Evolutionary conservation across 2,113 vertebrate species (phyloP).

Genomic region (Boleophthalmus pectinirostris): DNA sequence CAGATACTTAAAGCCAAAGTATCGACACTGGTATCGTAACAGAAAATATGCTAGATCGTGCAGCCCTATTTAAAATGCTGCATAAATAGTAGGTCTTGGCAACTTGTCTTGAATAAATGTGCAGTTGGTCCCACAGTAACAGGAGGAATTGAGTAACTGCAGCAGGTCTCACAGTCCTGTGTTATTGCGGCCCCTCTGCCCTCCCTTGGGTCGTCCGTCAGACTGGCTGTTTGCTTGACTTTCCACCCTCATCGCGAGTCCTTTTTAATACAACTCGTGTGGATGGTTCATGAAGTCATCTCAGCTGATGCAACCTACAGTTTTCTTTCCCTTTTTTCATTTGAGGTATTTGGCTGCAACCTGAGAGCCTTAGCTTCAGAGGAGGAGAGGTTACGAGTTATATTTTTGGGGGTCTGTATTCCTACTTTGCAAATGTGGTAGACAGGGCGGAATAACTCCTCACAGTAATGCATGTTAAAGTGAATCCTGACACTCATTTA

Average conservation of each 20-base stretch:
- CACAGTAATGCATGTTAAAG: slow-evolving; percentile 16
- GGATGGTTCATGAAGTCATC: slow-evolving; percentile 52
- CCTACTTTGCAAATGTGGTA: slow-evolving; percentile 32
- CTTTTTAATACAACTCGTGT: slow-evolving; percentile 46
- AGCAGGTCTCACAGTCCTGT: slow-evolving; percentile 18
- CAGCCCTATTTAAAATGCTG: too few species aligned
- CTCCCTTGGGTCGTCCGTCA: slow-evolving; percentile 12
- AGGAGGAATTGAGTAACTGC: not conserved
- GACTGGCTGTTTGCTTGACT: slow-evolving; percentile 19
- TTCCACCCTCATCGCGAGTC: slow-evolving; percentile 8
- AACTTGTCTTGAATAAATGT: not conserved
- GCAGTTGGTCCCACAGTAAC: not conserved
- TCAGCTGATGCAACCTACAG: slow-evolving; percentile 31
- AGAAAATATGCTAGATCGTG: too few species aligned
- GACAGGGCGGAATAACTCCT: slow-evolving; percentile 1
- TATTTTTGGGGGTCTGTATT: slow-evolving; percentile 51
- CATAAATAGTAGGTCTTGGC: not conserved
- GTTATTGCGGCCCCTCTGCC: slow-evolving; percentile 33
- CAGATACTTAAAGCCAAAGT: too few species aligned
- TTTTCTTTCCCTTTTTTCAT: slow-evolving; percentile 22
- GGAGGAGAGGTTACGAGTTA: not conserved
- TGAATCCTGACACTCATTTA: slow-evolving; percentile 9
- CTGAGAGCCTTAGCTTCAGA: slow-evolving; percentile 10
- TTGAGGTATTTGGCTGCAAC: slow-evolving; percentile 33
- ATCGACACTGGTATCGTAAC: too few species aligned